Percentiles rank a stretch among this genome's conserved stretches.
Conservation (phyloP, 2,888 invertebrate genomes). For the Mantis religiosa region DNA sequence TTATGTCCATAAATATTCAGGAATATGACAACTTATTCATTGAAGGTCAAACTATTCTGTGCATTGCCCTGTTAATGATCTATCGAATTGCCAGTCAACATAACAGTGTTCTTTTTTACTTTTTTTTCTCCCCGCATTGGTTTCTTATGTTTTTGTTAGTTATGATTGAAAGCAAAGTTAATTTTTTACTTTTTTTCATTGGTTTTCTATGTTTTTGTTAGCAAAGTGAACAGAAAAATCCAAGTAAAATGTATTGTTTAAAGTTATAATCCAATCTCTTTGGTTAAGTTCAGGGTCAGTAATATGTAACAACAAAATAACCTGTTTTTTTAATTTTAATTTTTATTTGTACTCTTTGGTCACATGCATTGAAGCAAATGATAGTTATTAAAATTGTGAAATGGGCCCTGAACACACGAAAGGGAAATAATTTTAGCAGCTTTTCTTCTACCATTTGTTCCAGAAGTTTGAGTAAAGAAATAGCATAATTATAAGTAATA, state of each 20-base stretch:
- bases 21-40: not conserved
- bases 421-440: not conserved
- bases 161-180: no score
- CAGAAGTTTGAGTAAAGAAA: not conserved
- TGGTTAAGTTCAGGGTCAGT: not conserved
- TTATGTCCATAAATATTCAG: not conserved
- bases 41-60: not conserved
- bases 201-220: no score
- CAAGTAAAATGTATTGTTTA: not conserved
- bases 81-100: not conserved
- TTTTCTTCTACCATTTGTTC: not conserved
- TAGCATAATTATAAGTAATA: no score
- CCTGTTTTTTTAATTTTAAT: no score
- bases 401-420: not conserved
- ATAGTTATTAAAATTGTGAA: not conserved
- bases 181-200: no score
- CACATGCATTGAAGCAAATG: not conserved
- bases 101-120: not conserved
- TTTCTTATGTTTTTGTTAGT: no score
- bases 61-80: not conserved
- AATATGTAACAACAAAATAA: not conserved
- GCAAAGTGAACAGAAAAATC: not conserved
- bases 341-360: not conserved
- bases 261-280: not conserved
- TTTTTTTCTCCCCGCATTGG: no score